These are phyloP conservation scores for Sphenopsis melanotis DNA, from an alignment of 2,797 vertebrate genomes.

Conservation along the genomic window DNA sequence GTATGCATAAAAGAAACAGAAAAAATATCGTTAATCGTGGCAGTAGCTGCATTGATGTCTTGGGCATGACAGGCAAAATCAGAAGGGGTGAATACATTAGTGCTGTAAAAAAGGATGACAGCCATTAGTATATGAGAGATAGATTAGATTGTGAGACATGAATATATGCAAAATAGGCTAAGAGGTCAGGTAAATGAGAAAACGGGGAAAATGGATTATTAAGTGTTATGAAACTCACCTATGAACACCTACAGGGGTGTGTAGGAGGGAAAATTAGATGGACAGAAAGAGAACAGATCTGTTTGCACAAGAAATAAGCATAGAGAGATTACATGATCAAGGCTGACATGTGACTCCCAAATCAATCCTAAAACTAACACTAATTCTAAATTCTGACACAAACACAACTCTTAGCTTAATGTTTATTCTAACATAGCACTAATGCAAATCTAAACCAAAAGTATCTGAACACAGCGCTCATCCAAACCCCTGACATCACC, in stretches of 20 bases:
- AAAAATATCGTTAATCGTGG: background rate
- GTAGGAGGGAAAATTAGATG: background rate
- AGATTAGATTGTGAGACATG: background rate
- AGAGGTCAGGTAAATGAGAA: conserved; percentile 32
- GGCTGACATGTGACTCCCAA: background rate
- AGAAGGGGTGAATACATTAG: background rate
- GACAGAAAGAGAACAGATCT: background rate
- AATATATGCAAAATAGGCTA: background rate
- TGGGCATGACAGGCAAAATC: background rate
- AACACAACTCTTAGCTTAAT: background rate
- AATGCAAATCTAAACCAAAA: background rate
- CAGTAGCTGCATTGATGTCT: background rate
- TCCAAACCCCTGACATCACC: background rate
- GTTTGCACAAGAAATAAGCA: background rate
- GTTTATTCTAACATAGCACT: background rate
- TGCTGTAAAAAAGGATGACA: background rate
- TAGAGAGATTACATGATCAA: background rate
- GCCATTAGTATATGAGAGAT: background rate
- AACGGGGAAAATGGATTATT: background rate
- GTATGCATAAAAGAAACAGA: background rate
- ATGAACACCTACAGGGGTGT: background rate
- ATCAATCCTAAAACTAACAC: background rate
- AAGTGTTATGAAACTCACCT: background rate
- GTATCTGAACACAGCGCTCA: background rate
- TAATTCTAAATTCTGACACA: background rate